phyloP scores from a whole-genome alignment of 2,797 vertebrate species.

The Lutjanus campechanus region DNA sequence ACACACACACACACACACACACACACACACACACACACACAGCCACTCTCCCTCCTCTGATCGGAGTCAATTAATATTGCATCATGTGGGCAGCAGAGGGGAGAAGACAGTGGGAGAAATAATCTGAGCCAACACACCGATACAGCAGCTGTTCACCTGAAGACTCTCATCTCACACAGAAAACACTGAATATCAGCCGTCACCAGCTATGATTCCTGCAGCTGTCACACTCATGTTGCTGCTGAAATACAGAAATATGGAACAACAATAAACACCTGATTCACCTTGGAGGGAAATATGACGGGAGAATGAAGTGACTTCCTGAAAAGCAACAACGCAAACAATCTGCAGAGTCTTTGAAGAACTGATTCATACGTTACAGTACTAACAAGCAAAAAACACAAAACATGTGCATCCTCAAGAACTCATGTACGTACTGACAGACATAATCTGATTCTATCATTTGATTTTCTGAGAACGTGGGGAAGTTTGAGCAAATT shows the following conservation, averaged over 20 bases:
- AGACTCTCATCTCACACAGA: not conserved
- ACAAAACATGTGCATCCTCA: not conserved
- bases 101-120: constrained; percentile 36
- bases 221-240: not conserved
- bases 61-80: constrained; percentile 57
- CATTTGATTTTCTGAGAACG: not conserved
- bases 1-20: constrained; percentile 15
- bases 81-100: constrained; percentile 55
- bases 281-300: too few relatives aligned
- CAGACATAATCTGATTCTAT: not conserved
- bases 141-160: constrained; percentile 33
- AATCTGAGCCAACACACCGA: not conserved
- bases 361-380: not conserved
- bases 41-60: constrained; percentile 19
- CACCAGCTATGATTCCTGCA: not conserved
- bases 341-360: not conserved
- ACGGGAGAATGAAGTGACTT: not conserved
- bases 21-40: constrained; percentile 14
- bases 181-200: too few relatives aligned
- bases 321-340: not conserved
- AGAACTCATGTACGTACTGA: not conserved
- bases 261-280: too few relatives aligned
- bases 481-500: not conserved
- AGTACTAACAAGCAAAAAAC: not conserved
- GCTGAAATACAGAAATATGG: not conserved